Evolutionary conservation across 2,797 vertebrate genomes (phyloP).

Genomic region (Trachurus trachurus): DNA sequence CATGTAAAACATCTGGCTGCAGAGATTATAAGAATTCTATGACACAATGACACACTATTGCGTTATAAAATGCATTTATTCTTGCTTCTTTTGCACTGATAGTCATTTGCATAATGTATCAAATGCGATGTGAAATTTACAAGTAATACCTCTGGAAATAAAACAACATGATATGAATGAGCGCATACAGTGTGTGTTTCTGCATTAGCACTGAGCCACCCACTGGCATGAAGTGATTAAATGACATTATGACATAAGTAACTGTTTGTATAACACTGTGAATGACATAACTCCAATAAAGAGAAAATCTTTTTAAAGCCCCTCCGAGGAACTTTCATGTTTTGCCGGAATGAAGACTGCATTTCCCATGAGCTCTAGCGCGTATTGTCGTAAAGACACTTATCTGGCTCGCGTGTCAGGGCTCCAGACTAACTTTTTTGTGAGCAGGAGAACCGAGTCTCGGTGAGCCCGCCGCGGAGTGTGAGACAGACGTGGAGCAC

Average conservation of each 20-base stretch:
- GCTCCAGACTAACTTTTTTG: too few relatives aligned
- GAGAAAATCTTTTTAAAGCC: neutral
- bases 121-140: neutral
- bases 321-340: too few relatives aligned
- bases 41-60: neutral
- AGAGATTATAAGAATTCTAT: neutral
- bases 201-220: constrained; percentile 24
- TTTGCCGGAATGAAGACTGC: too few relatives aligned
- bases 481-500: too few relatives aligned
- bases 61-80: neutral
- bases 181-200: neutral
- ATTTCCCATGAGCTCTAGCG: too few relatives aligned
- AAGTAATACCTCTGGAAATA: constrained; percentile 1
- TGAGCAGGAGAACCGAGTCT: too few relatives aligned
- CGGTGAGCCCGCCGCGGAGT: too few relatives aligned
- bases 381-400: too few relatives aligned
- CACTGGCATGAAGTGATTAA: constrained; percentile 35
- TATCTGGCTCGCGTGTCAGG: too few relatives aligned
- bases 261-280: constrained; percentile 64
- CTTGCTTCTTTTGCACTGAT: neutral
- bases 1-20: neutral
- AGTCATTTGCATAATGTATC: neutral
- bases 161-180: neutral
- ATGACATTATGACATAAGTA: constrained; percentile 61
- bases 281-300: constrained; percentile 68